Evolutionary conservation across 2,888 invertebrate species (phyloP), one percentile per base, ranked within the genome.

Genomic region (Nomada lathburiana): DNA sequence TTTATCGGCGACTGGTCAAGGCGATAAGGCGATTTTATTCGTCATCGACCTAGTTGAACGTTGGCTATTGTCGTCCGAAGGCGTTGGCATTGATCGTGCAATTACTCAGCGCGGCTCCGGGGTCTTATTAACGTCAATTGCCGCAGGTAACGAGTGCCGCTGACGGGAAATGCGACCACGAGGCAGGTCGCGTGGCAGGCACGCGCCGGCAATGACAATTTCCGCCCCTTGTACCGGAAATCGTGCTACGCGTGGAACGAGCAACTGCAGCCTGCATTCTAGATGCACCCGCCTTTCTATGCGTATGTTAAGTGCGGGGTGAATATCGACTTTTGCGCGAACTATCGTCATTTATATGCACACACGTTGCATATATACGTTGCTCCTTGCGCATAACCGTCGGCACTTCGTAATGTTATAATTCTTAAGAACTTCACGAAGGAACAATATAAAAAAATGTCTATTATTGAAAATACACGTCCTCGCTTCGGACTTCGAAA

Each of bases 171-270:
- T 65, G 26, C 53, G 59, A 47, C 71, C 76, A 65, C 42, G 67
- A 63, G 72, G 83, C 64, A 63, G 82, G 90, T 89, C 92, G 92
- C 90, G 92, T 92, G 92, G 87, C 91, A 26, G 91, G 80, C 92
- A 92, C 92, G 92, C 91, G 92, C 82, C 79, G 18, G 63, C 86
- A 86, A 87, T 86, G 90, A 92, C 92, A 89, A 92, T 90, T 91
- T 92, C 92, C 92, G 84, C 57, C 80, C 82, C 86, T 82, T 59
- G 65, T 84, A 77, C 87, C 89, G 90, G 90, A 90, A 90, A 86
- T 86, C 67, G 69, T 52, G 59, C 81, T 83, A 75, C 69, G 80
- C 74, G 71, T 79, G 77, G 76, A 82, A 76, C 68, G 69, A 72
- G 69, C 81, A 78, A 86, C 85, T 89, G 88, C 88, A 81, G 82